Conservation (phyloP, 2,888 invertebrate species). For the Drosophila affinis region DNA sequence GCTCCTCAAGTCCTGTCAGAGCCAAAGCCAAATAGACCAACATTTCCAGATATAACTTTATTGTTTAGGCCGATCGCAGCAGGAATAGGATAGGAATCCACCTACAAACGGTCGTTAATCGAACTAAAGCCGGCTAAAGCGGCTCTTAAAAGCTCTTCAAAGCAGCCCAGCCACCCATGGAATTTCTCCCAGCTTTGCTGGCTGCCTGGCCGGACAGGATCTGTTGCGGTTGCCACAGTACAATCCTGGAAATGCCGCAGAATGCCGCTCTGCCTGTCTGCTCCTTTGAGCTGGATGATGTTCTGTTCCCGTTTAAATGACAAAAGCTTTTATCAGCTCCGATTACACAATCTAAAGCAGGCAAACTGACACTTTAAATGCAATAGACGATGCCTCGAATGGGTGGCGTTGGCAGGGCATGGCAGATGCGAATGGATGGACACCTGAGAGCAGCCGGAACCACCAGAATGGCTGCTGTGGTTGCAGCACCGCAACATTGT, state of each 20-base stretch:
- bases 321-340: constrained; percentile 76
- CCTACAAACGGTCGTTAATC: no score
- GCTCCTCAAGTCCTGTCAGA: background rate
- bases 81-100: no score
- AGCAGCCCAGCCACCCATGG: background rate
- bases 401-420: background rate
- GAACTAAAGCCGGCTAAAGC: background rate
- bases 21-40: background rate
- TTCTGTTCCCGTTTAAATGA: constrained; percentile 47
- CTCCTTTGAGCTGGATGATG: background rate
- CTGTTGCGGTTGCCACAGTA: background rate
- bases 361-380: constrained; percentile 77
- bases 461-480: constrained; percentile 56
- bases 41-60: background rate
- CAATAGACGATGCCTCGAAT: constrained; percentile 33
- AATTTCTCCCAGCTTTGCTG: background rate
- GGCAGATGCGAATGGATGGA: constrained; percentile 33
- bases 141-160: background rate
- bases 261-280: background rate
- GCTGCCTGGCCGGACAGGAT: background rate
- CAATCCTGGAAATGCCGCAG: background rate
- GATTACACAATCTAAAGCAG: constrained; percentile 73
- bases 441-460: constrained; percentile 64
- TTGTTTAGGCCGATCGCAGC: background rate
- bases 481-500: constrained; percentile 76